Evolutionary conservation across 35 echinoderm and acorn worm species (phyloP), one percentile per base, ranked within the genome.

Genomic region (Apostichopus parvimensis): DNA sequence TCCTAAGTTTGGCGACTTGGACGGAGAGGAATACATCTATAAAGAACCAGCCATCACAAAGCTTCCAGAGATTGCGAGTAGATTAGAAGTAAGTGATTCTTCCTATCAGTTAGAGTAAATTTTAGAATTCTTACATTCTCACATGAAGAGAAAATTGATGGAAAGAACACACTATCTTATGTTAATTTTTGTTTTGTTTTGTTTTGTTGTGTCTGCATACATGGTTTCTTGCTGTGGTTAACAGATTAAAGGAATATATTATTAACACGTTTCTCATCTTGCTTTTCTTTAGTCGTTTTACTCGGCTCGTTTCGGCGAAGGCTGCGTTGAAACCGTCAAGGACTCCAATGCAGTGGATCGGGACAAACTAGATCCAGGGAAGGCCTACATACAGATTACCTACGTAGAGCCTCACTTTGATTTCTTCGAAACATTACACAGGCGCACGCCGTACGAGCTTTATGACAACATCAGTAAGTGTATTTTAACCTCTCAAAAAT

Each of bases 11-110:
- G 97, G 97, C 25, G 97, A 99, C 62, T 20, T 99, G 34, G 92
- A 99, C 79, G 93, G 91, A 34, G 94, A 94, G 54, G 97, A 99
- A 56, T 99, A 94, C 73, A 87, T 99, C 6, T 99, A 99, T 93
- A 99, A 99, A 70, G 97, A 99, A 77, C 97, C 97, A 64, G 93
- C 95, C 34, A 99, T 99, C 21, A 99, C 97, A 9, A 99, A 99
- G 57, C 88, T 99, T 10, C 97, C 97, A 70, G 97, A 99, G 77
- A 99, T 99, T 60, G 94, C 97, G 28, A 91, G 93, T 58, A 90
- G 97, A 92, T 88, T 99, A 65, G 95, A 99, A 92, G 97, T 99
- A 90, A 88, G 55, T 71, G 21, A 64, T 87, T 57, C 84, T 14
- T 0, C 18, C 79, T 34, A 53, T 9, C 79, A 11, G 20, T 78